phyloP scores from a whole-genome alignment of 2,113 vertebrate genomes.

The Cyanistes caeruleus region DNA sequence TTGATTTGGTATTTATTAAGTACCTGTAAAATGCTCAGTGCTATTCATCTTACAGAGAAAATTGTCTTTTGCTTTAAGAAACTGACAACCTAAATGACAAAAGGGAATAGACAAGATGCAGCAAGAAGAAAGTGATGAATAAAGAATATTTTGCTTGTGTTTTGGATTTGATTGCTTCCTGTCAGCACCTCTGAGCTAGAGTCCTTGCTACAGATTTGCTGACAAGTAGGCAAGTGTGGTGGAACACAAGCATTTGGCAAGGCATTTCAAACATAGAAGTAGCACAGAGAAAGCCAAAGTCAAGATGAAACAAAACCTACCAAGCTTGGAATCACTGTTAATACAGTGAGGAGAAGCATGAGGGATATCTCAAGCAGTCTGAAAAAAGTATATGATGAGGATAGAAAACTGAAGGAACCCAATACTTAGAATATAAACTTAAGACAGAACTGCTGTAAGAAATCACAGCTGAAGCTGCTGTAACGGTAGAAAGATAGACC shows the following conservation, averaged over 20 bases:
- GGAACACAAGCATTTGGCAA: neutral
- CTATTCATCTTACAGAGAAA: neutral
- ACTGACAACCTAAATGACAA: conserved; percentile 12
- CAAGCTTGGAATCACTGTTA: neutral
- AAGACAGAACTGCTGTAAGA: neutral
- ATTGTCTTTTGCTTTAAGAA: conserved; percentile 9
- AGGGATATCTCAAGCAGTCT: neutral
- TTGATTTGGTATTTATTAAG: conserved; percentile 35
- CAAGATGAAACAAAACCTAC: neutral
- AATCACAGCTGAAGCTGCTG: neutral
- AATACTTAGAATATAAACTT: neutral
- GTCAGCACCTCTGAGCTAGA: neutral
- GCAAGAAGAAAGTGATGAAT: neutral
- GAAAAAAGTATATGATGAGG: neutral
- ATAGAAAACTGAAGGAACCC: neutral
- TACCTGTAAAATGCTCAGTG: neutral
- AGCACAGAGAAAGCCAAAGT: neutral
- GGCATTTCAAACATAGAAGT: neutral
- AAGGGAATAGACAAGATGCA: neutral
- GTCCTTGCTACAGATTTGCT: neutral
- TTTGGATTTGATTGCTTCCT: neutral
- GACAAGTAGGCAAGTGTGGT: neutral
- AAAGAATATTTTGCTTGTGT: conserved; percentile 14
- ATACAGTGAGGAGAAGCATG: neutral
- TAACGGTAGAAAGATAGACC: neutral